Percentiles rank a stretch among this genome's conserved stretches.
These are phyloP conservation scores for Onychostruthus taczanowskii DNA, from an alignment of 2,113 vertebrate species.

Conservation along the genomic window DNA sequence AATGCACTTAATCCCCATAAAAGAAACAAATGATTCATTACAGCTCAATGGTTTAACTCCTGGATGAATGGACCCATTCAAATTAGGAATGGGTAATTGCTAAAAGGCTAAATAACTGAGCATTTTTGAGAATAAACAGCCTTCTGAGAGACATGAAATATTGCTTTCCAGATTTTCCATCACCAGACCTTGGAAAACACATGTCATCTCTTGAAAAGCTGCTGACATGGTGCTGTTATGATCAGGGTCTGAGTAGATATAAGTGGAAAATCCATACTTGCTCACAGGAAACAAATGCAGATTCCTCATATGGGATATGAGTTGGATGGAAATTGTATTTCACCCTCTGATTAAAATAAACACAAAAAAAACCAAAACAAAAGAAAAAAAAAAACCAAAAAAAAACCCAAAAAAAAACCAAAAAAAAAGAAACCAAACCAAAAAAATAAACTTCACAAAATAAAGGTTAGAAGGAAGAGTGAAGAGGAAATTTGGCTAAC, in stretches of 20 bases:
- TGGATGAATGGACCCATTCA: constrained; percentile 55
- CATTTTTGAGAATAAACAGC: constrained; percentile 73
- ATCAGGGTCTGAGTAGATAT: constrained; percentile 56
- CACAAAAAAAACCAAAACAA: background rate
- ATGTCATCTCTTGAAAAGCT: constrained; percentile 26
- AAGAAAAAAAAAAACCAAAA: background rate
- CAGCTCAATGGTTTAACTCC: constrained; percentile 48
- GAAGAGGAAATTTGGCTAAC: background rate
- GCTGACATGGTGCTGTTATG: constrained; percentile 6
- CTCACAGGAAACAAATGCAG: constrained; percentile 69
- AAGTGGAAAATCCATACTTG: constrained; percentile 68
- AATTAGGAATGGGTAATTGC: constrained; percentile 70
- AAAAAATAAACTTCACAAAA: background rate
- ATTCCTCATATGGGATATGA: constrained; percentile 59
- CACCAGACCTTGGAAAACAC: constrained; percentile 65
- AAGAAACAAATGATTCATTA: constrained; percentile 72
- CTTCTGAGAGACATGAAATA: constrained; percentile 64
- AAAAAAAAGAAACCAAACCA: background rate
- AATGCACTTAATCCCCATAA: constrained; percentile 58
- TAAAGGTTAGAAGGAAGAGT: background rate
- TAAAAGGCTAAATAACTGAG: constrained; percentile 63
- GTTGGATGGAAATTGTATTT: constrained; percentile 65
- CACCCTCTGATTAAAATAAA: background rate
- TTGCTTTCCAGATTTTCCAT: constrained; percentile 60
- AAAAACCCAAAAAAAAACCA: background rate